These are phyloP conservation scores for Mycteria americana DNA, from an alignment of 2,797 vertebrate genomes.

Conservation along the genomic window DNA sequence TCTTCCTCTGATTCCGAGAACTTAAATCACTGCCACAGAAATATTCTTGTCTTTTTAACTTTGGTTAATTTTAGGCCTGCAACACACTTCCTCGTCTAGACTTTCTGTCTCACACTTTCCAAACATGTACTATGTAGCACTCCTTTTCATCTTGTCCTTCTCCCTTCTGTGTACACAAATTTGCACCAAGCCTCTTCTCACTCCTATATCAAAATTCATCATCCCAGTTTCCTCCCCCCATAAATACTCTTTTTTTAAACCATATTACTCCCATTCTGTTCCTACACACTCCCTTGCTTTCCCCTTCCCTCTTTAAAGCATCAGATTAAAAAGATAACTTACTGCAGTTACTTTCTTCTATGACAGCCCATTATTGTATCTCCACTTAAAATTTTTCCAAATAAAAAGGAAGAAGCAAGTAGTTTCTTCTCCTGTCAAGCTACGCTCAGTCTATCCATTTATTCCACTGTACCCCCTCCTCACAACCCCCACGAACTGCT, in stretches of 20 bases:
- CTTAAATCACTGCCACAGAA: neutral
- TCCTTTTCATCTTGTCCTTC: neutral
- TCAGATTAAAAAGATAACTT: neutral
- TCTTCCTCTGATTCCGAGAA: neutral
- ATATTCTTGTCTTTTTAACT: constrained; percentile 14
- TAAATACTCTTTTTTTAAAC: neutral
- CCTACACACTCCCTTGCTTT: neutral
- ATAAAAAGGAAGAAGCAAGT: neutral
- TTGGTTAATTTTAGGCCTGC: constrained; percentile 40
- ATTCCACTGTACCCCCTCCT: neutral
- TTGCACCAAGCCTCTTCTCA: neutral
- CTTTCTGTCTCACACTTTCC: constrained; percentile 12
- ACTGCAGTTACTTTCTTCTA: neutral
- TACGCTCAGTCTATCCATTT: neutral
- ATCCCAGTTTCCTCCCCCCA: neutral
- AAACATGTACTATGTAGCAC: neutral
- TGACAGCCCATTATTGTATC: neutral
- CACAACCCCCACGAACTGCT: neutral
- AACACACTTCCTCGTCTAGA: constrained; percentile 43
- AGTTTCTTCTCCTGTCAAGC: neutral
- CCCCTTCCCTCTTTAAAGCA: neutral
- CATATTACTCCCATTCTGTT: neutral
- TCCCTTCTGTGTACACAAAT: neutral
- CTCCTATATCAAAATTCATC: neutral
- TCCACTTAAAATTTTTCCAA: neutral